These are phyloP conservation scores for Cosmorhoe ocellata DNA, from an alignment of 2,888 invertebrate species.

Conservation along the genomic window DNA sequence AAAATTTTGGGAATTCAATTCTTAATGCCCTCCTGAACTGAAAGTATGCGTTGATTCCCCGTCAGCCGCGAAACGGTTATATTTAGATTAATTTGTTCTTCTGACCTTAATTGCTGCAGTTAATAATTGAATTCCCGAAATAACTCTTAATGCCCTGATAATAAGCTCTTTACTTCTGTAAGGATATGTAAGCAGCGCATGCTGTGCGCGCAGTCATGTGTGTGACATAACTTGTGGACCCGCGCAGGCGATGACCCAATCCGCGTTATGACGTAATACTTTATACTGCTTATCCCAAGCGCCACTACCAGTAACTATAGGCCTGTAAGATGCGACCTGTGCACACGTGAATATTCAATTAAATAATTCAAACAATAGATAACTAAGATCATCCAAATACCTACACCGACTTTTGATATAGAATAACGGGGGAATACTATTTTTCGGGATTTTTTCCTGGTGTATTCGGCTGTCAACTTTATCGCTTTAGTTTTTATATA, in stretches of 20 bases:
- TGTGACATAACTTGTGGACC: constrained; percentile 70
- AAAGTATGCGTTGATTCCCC: no score
- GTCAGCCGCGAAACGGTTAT: no score
- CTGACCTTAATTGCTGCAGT: constrained; percentile 24
- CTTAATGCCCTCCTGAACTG: no score
- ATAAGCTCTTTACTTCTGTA: constrained; percentile 28
- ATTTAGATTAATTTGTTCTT: constrained; percentile 11
- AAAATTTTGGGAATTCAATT: no score
- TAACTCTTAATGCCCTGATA: background rate
- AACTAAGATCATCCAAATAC: no score
- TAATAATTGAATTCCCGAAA: background rate
- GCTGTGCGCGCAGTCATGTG: constrained; percentile 51
- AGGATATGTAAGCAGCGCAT: constrained; percentile 40
- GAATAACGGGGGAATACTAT: no score
- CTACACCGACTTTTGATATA: no score
- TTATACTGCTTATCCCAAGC: constrained; percentile 42
- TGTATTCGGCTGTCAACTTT: no score
- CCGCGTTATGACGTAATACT: constrained; percentile 63
- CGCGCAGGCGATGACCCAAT: constrained; percentile 68
- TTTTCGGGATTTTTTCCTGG: no score
- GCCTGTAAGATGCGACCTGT: constrained; percentile 71
- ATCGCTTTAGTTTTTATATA: no score
- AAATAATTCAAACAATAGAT: constrained; percentile 16
- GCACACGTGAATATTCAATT: constrained; percentile 25
- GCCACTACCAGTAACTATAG: constrained; percentile 55